Evolutionary conservation across 1,140 invertebrate genomes (phyloP).

Genomic region (Drosophila truncata): DNA sequence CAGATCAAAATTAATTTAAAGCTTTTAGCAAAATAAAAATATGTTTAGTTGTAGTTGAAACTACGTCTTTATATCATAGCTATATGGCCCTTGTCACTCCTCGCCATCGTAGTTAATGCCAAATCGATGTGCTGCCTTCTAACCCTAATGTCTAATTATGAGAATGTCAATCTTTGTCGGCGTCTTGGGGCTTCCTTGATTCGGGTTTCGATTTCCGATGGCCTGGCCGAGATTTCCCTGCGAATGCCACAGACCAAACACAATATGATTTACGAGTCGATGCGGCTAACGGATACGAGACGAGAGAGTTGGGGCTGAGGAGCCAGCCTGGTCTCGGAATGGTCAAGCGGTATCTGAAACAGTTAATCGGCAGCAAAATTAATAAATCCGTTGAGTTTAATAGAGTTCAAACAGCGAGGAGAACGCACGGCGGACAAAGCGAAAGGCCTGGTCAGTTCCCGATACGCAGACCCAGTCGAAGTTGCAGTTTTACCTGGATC

Average conservation of each 20-base stretch:
- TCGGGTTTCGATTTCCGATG: conserved; percentile 33
- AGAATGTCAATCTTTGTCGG: conserved; percentile 60
- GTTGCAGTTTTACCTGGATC: conserved; percentile 39
- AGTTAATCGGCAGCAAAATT: conserved; percentile 82
- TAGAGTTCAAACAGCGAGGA: conserved; percentile 77
- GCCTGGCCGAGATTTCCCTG: conserved; percentile 42
- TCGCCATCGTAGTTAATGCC: conserved; percentile 56
- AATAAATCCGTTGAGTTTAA: conserved; percentile 83
- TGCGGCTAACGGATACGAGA: conserved; percentile 70
- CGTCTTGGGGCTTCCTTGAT: conserved; percentile 24
- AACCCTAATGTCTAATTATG: conserved; percentile 46
- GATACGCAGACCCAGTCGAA: conserved; percentile 58
- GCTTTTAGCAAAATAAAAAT: too few relatives aligned
- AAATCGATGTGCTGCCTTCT: conserved; percentile 11
- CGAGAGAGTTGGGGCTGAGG: conserved; percentile 8
- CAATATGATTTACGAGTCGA: conserved; percentile 76
- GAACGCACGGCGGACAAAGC: conserved; percentile 44
- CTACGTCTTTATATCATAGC: conserved; percentile 16
- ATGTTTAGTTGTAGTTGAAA: too few relatives aligned
- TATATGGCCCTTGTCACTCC: conserved; percentile 36
- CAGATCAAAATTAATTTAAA: too few relatives aligned
- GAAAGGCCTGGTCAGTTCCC: conserved; percentile 50
- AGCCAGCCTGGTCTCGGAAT: conserved; percentile 35
- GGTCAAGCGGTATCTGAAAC: conserved; percentile 78
- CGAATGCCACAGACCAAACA: conserved; percentile 48